Evolutionary conservation across 2,888 invertebrate genomes (phyloP).

Genomic region (Empis livida): DNA sequence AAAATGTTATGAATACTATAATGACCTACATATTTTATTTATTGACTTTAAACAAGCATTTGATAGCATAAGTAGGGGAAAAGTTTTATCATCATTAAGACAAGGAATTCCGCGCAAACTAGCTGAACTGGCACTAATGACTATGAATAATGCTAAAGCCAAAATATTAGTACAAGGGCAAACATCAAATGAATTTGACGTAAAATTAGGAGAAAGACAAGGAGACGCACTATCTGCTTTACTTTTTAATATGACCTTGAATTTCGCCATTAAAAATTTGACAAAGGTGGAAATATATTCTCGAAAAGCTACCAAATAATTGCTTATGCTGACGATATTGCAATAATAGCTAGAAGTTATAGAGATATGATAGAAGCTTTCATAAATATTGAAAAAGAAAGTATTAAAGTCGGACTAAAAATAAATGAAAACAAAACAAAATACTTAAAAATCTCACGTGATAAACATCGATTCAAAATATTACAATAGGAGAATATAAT

Average conservation of each 20-base stretch:
- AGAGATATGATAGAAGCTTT: too few relatives aligned
- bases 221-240: background rate
- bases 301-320: too few relatives aligned
- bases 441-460: background rate
- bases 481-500: background rate
- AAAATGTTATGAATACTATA: slow-evolving; percentile 2
- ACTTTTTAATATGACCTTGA: background rate
- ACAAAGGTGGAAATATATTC: background rate
- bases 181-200: background rate
- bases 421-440: background rate
- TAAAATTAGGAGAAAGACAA: background rate
- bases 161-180: background rate
- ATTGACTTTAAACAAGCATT: slow-evolving; percentile 1
- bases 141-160: background rate
- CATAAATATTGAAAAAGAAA: too few relatives aligned
- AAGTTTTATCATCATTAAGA: background rate
- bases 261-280: background rate
- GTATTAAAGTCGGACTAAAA: background rate
- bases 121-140: background rate
- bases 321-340: too few relatives aligned
- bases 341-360: too few relatives aligned
- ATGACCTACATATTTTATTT: background rate
- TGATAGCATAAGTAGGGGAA: background rate
- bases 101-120: background rate
- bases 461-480: background rate